A percentile compares a stretch with the other conserved stretches of the same genome.
Evolutionary conservation across 2,113 vertebrate genomes (phyloP).

Genomic region (Rana temporaria): DNA sequence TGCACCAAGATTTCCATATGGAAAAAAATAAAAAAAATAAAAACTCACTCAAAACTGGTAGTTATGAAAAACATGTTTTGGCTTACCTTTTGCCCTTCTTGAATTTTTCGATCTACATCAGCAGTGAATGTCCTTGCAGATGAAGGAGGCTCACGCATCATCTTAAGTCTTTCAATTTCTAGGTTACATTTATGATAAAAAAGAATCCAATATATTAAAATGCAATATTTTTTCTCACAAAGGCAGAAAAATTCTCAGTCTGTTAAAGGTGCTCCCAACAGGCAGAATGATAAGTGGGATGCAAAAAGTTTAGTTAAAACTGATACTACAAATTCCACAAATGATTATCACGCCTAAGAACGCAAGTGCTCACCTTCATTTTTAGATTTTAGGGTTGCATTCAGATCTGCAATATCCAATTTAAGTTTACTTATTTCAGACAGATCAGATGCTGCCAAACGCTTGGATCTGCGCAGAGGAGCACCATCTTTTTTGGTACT

Average conservation of each 20-base stretch:
- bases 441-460: constrained; percentile 59
- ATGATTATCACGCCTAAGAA: too few relatives aligned
- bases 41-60: too few relatives aligned
- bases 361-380: constrained; percentile 71
- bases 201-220: not conserved
- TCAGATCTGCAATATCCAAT: constrained; percentile 66
- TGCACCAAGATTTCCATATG: not conserved
- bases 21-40: not conserved
- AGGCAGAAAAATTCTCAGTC: not conserved
- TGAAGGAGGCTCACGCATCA: constrained; percentile 76
- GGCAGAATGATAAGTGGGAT: too few relatives aligned
- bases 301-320: too few relatives aligned
- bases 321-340: too few relatives aligned
- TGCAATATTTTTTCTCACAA: not conserved
- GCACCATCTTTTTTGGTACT: constrained; percentile 55
- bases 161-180: constrained; percentile 84
- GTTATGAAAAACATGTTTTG: not conserved
- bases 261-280: too few relatives aligned
- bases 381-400: constrained; percentile 75
- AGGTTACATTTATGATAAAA: constrained; percentile 1
- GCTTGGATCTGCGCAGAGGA: constrained; percentile 76
- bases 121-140: constrained; percentile 73
- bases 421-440: constrained; percentile 45
- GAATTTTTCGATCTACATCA: constrained; percentile 88
- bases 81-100: constrained; percentile 89